Conservation (phyloP, 2,113 vertebrate genomes). For the Chaenogobius annularis region DNA sequence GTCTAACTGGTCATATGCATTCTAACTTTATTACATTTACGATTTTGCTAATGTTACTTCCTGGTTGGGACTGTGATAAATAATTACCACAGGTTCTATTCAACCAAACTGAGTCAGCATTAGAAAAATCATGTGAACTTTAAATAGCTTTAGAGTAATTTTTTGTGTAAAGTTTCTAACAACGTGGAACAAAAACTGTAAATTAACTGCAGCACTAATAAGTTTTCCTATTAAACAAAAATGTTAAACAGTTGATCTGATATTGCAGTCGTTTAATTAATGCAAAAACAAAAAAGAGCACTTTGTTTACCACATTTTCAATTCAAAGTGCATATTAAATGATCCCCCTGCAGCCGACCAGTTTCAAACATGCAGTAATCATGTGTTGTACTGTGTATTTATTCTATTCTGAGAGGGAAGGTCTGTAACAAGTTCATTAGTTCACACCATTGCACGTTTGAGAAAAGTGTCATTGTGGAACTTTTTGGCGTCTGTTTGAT, state of each 20-base stretch:
- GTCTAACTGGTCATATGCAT: too few species aligned
- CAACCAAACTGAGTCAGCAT: too few species aligned
- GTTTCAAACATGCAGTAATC: neutral
- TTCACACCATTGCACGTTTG: neutral
- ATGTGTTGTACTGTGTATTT: neutral
- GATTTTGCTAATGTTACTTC: too few species aligned
- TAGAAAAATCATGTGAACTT: too few species aligned
- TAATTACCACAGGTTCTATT: too few species aligned
- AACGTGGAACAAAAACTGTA: too few species aligned
- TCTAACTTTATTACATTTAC: too few species aligned
- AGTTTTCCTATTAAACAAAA: neutral
- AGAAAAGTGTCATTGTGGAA: neutral
- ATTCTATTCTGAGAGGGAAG: neutral
- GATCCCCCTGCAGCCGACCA: neutral
- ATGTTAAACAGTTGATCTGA: neutral
- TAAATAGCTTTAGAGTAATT: too few species aligned
- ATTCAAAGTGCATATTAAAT: neutral
- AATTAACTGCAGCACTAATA: neutral
- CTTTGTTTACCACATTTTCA: constrained; percentile 6
- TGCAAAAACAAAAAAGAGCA: neutral
- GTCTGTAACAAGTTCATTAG: neutral
- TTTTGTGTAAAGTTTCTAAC: too few species aligned
- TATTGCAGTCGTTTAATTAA: neutral
- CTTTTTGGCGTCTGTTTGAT: neutral
- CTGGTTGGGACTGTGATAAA: too few species aligned